phyloP scores from a whole-genome alignment of 92 coral and sea anemone genomes.

The Siderastrea radians region DNA sequence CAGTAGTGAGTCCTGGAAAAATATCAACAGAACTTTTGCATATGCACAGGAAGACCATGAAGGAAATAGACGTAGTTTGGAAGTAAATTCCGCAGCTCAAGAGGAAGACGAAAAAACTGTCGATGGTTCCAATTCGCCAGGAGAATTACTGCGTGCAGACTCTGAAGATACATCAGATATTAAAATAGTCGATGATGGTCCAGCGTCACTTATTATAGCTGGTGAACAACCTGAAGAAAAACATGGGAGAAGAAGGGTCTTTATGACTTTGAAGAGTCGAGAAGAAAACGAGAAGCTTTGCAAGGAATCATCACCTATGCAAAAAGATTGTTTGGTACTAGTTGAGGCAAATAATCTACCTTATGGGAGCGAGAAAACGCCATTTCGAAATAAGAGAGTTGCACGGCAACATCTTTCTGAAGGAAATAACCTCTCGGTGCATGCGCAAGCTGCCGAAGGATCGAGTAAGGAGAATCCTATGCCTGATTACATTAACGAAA shows the following conservation, averaged over 20 bases:
- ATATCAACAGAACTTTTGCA: conserved; percentile 30
- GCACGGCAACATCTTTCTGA: background rate
- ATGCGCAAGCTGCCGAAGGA: background rate
- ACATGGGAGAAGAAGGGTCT: background rate
- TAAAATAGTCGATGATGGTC: background rate
- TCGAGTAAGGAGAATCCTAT: background rate
- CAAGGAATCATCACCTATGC: background rate
- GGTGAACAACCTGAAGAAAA: background rate
- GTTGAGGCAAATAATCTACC: background rate
- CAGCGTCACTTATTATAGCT: background rate
- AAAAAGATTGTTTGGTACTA: background rate
- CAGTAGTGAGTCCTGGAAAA: background rate
- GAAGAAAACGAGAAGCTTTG: background rate
- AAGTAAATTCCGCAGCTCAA: background rate
- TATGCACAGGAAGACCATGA: conserved; percentile 9
- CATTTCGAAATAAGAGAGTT: background rate
- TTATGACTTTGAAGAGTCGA: background rate
- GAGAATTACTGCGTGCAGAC: background rate
- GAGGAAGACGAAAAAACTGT: background rate
- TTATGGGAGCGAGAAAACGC: too few relatives aligned
- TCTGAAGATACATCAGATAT: conserved; percentile 1
- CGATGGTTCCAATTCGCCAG: background rate
- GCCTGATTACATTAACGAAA: background rate
- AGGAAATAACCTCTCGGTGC: background rate
- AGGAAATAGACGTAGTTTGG: background rate